Evolutionary conservation across 2,888 invertebrate species (phyloP).

Genomic region (Blera fallax): DNA sequence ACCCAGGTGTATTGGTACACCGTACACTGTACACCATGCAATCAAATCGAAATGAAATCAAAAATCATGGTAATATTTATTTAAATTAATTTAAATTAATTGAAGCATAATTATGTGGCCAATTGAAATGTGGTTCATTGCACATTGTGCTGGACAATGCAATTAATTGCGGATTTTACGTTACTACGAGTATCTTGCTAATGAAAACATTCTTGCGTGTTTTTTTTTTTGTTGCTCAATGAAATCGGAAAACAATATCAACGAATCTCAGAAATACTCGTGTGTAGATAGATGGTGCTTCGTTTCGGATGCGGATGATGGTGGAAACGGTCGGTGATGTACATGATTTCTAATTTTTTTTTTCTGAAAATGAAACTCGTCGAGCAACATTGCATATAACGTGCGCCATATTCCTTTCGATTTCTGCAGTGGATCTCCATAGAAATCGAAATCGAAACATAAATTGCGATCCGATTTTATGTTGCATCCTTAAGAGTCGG

Average conservation of each 20-base stretch:
- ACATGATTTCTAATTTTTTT: slow-evolving; percentile 30
- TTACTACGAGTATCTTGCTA: background rate
- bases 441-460: slow-evolving; percentile 26
- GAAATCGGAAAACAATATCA: slow-evolving; percentile 26
- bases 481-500: slow-evolving; percentile 42
- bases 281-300: background rate
- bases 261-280: no score
- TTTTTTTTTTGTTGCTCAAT: background rate
- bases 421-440: slow-evolving; percentile 38
- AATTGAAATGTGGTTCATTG: slow-evolving; percentile 9
- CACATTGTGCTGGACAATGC: background rate
- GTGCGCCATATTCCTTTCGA: slow-evolving; percentile 52
- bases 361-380: slow-evolving; percentile 43
- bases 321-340: slow-evolving; percentile 19
- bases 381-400: slow-evolving; percentile 23
- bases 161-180: background rate
- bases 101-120: slow-evolving; percentile 32
- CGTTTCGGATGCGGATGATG: slow-evolving; percentile 4
- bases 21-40: background rate
- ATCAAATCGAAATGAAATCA: background rate
- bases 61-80: slow-evolving; percentile 51
- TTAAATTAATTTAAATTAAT: slow-evolving; percentile 58
- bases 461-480: slow-evolving; percentile 35
- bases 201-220: background rate
- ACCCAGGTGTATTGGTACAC: background rate